Base-by-base conservation (phyloP, 2,797 vertebrate genomes). In the Clamator glandarius region DNA sequence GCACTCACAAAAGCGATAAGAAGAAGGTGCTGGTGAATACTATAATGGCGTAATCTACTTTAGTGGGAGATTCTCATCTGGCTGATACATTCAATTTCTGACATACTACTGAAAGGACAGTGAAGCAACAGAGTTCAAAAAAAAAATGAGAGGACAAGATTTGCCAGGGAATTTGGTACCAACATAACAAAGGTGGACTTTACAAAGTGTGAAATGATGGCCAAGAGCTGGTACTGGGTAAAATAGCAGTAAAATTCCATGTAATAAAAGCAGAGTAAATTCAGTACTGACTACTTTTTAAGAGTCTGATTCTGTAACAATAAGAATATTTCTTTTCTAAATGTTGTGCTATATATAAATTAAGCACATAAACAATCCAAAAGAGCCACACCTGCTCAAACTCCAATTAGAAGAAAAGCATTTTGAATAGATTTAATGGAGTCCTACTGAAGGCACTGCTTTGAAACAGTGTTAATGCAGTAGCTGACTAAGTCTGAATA, bases 1-100 rank as follows among this genome's bases (percentile, higher is more conserved):
- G 48, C 92, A 89, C 93, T 96, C 52, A 14, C 76, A 82, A 91
- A 69, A 73, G 44, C 92, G 95, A 95, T 96, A 96, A 95, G 90
- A 79, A 67, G 52, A 69, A 95, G 94, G 95, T 95, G 96, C 84
- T 91, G 80, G 80, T 91, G 93, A 95, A 82, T 59, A 63, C 19
- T 69, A 25, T 36, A 91, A 90, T 73, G 80, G 63, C 88, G 84
- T 73, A 81, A 90, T 92, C 83, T 90, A 1, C 55, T 92, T 95
- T 62, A 76, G 42, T 50, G 57, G 52, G 52, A 88, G 69, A 89
- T 84, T 94, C 86, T 92, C 36, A 8, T 93, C 78, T 83, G 81
- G 78, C 63, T 92, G 80, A 88, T 73, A 70, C 76, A 76, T 92
- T 95, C 89, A 5, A 61, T 90, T 92, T 92, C 92, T 95, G 85